Evolutionary conservation across 1,140 invertebrate species (phyloP), one percentile per base, ranked within the genome.

Genomic region (Caenorhabditis briggsae): DNA sequence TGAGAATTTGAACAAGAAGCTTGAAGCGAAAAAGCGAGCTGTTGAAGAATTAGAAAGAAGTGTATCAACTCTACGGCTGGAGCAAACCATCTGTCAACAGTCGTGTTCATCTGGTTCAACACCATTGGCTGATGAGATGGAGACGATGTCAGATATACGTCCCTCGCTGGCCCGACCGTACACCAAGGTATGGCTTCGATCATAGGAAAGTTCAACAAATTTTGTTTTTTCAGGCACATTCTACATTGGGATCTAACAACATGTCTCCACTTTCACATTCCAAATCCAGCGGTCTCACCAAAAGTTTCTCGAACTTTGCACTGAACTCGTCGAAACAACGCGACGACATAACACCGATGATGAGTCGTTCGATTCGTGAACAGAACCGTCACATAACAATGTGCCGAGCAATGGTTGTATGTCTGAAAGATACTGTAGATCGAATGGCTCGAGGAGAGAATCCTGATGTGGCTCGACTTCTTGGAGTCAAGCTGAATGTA

Each of bases 1-100:
- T 50, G 70, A 78, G 70, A 78, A 78, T 78, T 23, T 78, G 46
- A 78, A 78, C 20, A 78, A 78, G 20, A 78, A 78, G 33, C 20
- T 78, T n/a, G 70, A 78, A 50, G 70, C 70, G n/a, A 78, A 78
- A 23, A 78, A 78, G 20, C 70, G 70, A 78, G 70, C 70, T 2
- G 70, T 78, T 8, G 70, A 78, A 23, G 70, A 78, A 14, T n/a
- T 78, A 9, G 70, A 78, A 25, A 78, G 70, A 50, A 78, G 70
- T 78, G 70, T 78, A 23, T 78, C 70, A n/a, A 78, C 70, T 25
- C 70, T 78, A 2, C 46, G 70, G 5, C 23, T 78, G 11, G 70
- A 78, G 23, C 70, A 78, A 50, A 78, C 70, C 23, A 78, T 78
- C 23, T 78, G 70, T n/a, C 70, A 78, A 20, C 70, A 78, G 23